Conservation (phyloP, 2,888 invertebrate genomes). For the Leptothorax acervorum region DNA sequence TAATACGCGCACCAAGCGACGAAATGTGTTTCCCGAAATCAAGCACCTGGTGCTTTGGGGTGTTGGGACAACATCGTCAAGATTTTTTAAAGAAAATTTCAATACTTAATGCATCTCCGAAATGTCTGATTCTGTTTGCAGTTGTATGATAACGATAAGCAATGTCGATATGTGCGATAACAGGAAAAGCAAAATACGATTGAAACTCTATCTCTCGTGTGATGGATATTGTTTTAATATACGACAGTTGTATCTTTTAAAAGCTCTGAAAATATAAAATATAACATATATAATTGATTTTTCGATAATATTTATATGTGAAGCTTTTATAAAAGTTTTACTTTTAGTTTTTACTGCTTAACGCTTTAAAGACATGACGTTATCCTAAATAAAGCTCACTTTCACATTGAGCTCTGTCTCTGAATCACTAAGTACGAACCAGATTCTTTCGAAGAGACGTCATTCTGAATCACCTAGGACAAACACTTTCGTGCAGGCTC, state of each 20-base stretch:
- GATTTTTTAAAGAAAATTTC: neutral
- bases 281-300: neutral
- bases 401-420: neutral
- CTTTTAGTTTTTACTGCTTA: neutral
- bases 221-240: neutral
- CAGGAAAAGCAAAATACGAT: conserved; percentile 5
- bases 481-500: neutral
- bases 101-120: neutral
- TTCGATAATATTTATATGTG: neutral
- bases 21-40: conserved; percentile 1
- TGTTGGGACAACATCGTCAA: neutral
- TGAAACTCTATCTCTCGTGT: neutral
- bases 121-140: neutral
- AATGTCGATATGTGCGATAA: neutral
- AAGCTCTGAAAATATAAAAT: neutral
- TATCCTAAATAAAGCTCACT: neutral
- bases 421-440: neutral
- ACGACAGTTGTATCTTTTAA: neutral
- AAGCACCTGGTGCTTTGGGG: neutral
- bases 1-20: conserved; percentile 1
- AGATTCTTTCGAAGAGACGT: conserved; percentile 2
- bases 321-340: neutral
- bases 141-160: neutral
- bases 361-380: neutral
- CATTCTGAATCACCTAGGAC: neutral